These are phyloP conservation scores for Fopius arisanus DNA, from an alignment of 1,140 invertebrate species.

Conservation along the genomic window DNA sequence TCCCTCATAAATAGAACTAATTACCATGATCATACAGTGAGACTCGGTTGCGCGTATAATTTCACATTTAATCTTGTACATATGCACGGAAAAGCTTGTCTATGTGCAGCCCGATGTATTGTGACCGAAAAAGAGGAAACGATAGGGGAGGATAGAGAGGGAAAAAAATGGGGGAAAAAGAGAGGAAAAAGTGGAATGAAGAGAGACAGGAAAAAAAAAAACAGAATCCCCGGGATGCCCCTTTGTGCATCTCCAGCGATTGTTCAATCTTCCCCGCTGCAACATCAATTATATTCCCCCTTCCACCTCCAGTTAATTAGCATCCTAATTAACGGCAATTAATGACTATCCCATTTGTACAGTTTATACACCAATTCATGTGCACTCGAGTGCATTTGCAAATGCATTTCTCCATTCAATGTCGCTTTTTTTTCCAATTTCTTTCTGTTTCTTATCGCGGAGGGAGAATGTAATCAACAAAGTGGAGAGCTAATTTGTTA, in stretches of 20 bases:
- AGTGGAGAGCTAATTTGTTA: not conserved
- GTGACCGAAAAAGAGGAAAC: slow-evolving; percentile 11
- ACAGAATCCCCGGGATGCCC: slow-evolving; percentile 26
- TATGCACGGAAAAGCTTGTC: slow-evolving; percentile 32
- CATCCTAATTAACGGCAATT: slow-evolving; percentile 29
- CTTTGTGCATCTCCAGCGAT: slow-evolving; percentile 27
- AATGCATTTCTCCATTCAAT: not conserved
- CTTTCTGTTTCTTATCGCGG: not conserved
- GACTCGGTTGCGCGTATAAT: slow-evolving; percentile 43
- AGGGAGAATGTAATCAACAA: slow-evolving; percentile 1
- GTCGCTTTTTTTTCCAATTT: not conserved
- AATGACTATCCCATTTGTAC: slow-evolving; percentile 14
- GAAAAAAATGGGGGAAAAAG: not conserved
- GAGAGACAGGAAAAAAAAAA: slow-evolving; percentile 17
- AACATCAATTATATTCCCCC: slow-evolving; percentile 33
- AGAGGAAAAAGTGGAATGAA: not conserved
- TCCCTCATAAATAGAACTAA: slow-evolving; percentile 47
- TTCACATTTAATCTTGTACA: slow-evolving; percentile 39
- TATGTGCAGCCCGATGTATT: slow-evolving; percentile 16
- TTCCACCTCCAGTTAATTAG: slow-evolving; percentile 22
- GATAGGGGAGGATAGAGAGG: slow-evolving; percentile 16
- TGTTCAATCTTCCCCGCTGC: slow-evolving; percentile 23
- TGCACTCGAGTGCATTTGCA: not conserved
- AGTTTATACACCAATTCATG: not conserved
- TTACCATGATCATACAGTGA: slow-evolving; percentile 49